Percentiles rank a stretch among this genome's conserved stretches.
These are phyloP conservation scores for Gasteruption jaculator DNA, from an alignment of 2,888 invertebrate genomes.

Conservation along the genomic window DNA sequence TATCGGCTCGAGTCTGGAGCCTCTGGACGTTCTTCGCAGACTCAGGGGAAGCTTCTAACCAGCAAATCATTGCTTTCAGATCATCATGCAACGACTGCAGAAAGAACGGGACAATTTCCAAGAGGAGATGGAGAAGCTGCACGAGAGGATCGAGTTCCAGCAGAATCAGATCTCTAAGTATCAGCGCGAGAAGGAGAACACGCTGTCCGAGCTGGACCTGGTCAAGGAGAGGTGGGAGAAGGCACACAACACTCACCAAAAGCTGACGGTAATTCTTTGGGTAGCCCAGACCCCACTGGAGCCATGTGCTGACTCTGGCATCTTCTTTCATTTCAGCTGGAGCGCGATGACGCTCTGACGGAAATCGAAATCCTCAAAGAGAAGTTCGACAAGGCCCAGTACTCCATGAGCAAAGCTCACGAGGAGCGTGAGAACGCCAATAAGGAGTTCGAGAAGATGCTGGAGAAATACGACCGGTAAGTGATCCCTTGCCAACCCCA, in stretches of 20 bases:
- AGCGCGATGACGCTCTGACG: slow-evolving; percentile 78
- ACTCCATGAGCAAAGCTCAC: slow-evolving; percentile 75
- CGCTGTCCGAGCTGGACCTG: slow-evolving; percentile 80
- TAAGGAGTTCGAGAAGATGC: slow-evolving; percentile 87
- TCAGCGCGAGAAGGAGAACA: slow-evolving; percentile 79
- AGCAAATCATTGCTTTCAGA: slow-evolving; percentile 49
- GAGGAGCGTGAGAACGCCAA: slow-evolving; percentile 85
- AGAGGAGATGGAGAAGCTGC: slow-evolving; percentile 75
- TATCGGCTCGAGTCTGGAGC: too few species aligned
- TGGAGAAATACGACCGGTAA: slow-evolving; percentile 89
- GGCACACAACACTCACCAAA: slow-evolving; percentile 77
- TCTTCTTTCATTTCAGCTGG: slow-evolving; percentile 59
- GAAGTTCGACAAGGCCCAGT: slow-evolving; percentile 82
- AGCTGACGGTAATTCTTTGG: slow-evolving; percentile 62
- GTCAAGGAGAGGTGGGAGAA: slow-evolving; percentile 87
- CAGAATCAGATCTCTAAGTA: slow-evolving; percentile 77
- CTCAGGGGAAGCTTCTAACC: background rate
- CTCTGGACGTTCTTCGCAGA: too few species aligned
- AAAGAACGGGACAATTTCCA: slow-evolving; percentile 83
- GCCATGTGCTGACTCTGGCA: background rate
- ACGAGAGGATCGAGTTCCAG: slow-evolving; percentile 78
- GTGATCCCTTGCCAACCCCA: too few species aligned
- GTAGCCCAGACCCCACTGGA: background rate
- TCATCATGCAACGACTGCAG: slow-evolving; percentile 72
- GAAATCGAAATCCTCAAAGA: slow-evolving; percentile 85